A percentile compares a stretch with the other conserved stretches of the same genome.
Evolutionary conservation across 2,797 vertebrate genomes (phyloP).

Genomic region (Hippoglossus hippoglossus): DNA sequence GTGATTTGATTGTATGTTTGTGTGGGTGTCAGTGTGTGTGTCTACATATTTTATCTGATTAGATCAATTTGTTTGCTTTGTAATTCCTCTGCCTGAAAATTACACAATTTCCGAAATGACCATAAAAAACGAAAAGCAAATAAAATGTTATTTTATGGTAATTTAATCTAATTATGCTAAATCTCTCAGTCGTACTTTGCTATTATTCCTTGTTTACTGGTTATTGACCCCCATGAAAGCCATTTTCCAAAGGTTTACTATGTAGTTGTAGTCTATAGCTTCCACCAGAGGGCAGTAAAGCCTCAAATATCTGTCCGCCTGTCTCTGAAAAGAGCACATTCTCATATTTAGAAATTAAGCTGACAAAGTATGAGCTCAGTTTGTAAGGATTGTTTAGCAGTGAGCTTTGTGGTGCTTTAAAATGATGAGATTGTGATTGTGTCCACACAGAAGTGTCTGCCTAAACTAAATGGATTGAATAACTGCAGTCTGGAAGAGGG

Average conservation of each 20-base stretch:
- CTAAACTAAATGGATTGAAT: neutral
- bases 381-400: neutral
- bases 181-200: neutral
- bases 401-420: neutral
- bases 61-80: neutral
- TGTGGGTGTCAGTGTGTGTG: neutral
- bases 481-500: neutral
- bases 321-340: neutral
- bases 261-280: neutral
- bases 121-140: neutral
- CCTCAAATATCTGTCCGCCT: neutral
- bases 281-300: constrained; percentile 65
- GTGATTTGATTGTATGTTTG: too few species aligned
- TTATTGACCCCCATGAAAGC: neutral
- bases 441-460: neutral
- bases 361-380: too few species aligned
- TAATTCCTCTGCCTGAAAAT: neutral
- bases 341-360: too few species aligned
- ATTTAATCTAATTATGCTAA: neutral
- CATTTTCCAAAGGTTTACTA: neutral
- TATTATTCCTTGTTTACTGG: neutral
- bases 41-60: neutral
- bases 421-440: too few species aligned
- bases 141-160: neutral
- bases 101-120: neutral